Percentiles rank a stretch among this genome's conserved stretches.
phyloP scores from a whole-genome alignment of 2,113 vertebrate species.

The Chionomys nivalis region DNA sequence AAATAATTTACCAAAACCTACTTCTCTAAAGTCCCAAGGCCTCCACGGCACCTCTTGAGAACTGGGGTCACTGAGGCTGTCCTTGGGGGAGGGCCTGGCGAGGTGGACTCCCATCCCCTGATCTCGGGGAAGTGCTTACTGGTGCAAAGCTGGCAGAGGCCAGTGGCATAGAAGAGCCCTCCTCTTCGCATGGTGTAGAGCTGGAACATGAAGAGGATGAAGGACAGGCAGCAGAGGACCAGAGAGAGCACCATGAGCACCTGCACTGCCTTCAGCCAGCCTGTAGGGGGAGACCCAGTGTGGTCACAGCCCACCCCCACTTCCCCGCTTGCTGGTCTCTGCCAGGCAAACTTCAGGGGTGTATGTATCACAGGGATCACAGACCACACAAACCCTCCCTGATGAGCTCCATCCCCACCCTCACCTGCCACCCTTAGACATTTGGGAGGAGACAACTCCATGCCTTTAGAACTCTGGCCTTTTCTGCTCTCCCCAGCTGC shows the following conservation, averaged over 20 bases:
- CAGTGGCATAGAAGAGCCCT: constrained; percentile 94
- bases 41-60: neutral
- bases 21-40: neutral
- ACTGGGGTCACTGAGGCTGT: neutral
- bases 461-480: neutral
- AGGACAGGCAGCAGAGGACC: constrained; percentile 91
- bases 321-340: neutral
- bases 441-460: neutral
- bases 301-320: neutral
- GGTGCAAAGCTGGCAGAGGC: constrained; percentile 92
- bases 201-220: constrained; percentile 93
- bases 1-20: neutral
- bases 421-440: neutral
- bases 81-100: no score
- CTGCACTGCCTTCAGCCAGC: constrained; percentile 93
- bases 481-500: neutral
- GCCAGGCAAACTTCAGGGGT: neutral
- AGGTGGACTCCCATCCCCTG: neutral
- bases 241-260: constrained; percentile 93
- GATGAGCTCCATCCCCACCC: no score
- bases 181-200: constrained; percentile 93
- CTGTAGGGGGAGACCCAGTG: constrained; percentile 66
- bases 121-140: constrained; percentile 80
- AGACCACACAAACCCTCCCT: neutral
- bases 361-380: no score